Percentiles rank a stretch among this genome's conserved stretches.
Evolutionary conservation across 2,888 invertebrate species (phyloP).

Genomic region (Platycnemis pennipes): DNA sequence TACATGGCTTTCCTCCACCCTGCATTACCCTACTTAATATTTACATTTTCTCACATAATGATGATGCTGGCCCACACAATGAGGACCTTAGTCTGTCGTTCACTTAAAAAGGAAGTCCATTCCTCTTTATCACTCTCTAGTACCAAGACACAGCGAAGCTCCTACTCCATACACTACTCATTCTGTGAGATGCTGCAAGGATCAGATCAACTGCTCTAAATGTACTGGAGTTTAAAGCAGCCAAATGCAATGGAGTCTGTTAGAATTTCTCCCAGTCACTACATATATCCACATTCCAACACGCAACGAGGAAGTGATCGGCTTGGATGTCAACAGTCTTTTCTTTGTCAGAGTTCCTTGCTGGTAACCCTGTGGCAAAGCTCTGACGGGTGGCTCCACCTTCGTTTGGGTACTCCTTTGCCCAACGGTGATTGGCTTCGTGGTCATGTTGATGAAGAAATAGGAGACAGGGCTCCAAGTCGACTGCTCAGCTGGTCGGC

Average conservation of each 20-base stretch:
- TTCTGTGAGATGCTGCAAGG: constrained; percentile 13
- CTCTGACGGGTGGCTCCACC: constrained; percentile 22
- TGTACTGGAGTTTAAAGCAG: neutral
- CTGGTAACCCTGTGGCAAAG: constrained; percentile 21
- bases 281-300: neutral
- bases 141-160: constrained; percentile 23
- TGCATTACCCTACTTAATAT: neutral
- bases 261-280: constrained; percentile 7
- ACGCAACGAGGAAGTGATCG: neutral
- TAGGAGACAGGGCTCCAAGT: constrained; percentile 44
- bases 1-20: constrained; percentile 9
- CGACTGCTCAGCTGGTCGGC: constrained; percentile 59
- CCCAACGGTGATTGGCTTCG: neutral
- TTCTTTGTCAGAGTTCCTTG: neutral
- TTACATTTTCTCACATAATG: constrained; percentile 20
- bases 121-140: constrained; percentile 18
- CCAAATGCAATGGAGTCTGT: neutral
- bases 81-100: neutral
- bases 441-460: constrained; percentile 62
- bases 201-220: neutral
- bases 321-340: neutral
- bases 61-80: neutral
- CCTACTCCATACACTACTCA: constrained; percentile 34
- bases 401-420: neutral
- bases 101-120: constrained; percentile 27